phyloP scores from a whole-genome alignment of 2,113 vertebrate species.

The Ammodytes marinus region DNA sequence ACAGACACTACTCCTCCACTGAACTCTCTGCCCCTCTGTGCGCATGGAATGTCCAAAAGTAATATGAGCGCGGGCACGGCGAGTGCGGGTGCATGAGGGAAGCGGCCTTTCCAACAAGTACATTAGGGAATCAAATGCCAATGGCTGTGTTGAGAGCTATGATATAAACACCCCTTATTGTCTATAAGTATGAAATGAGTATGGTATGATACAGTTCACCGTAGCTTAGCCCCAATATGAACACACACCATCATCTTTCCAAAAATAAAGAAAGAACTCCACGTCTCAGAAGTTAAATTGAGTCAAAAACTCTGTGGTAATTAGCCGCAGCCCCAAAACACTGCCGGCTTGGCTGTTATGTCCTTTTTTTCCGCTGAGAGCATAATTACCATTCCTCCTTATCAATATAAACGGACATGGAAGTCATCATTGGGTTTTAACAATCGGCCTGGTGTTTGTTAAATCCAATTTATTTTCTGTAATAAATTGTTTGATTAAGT shows the following conservation, averaged over 20 bases:
- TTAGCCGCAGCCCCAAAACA: constrained; percentile 11
- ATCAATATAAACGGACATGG: constrained; percentile 31
- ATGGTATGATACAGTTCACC: not conserved
- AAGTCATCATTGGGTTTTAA: constrained; percentile 8
- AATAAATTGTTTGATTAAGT: constrained; percentile 35
- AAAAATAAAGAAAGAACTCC: not conserved
- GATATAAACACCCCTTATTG: not conserved
- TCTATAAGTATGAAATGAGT: not conserved
- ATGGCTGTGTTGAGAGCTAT: constrained; percentile 1
- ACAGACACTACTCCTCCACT: no score
- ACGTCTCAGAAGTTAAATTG: not conserved
- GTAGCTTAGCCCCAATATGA: not conserved
- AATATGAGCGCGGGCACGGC: no score
- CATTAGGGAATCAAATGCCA: constrained; percentile 9
- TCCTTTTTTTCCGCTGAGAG: constrained; percentile 1
- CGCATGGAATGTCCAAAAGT: no score
- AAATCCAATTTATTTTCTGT: constrained; percentile 47
- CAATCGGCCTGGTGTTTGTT: not conserved
- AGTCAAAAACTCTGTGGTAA: constrained; percentile 3
- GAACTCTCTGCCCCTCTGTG: no score
- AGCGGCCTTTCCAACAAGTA: no score
- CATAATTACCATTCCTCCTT: constrained; percentile 21
- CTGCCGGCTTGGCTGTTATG: constrained; percentile 3
- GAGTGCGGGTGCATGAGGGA: no score
- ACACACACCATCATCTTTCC: not conserved